These are phyloP conservation scores for Apistogramma diplotaenia DNA, from an alignment of 2,113 vertebrate genomes.

Conservation along the genomic window DNA sequence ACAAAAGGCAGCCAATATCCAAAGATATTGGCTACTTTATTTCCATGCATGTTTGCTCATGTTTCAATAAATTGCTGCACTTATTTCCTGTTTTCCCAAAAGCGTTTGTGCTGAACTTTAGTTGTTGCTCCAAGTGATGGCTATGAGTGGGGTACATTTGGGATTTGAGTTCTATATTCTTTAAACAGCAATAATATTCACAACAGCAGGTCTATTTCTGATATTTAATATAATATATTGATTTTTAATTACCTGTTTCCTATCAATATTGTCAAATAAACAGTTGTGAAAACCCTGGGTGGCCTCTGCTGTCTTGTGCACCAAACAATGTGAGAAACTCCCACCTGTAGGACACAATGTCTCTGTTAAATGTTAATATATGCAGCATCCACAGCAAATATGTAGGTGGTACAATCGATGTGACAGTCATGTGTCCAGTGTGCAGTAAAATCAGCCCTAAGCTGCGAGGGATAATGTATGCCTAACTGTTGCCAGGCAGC, in stretches of 20 bases:
- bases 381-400: neutral
- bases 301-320: neutral
- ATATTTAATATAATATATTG: neutral
- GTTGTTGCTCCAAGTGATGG: too few species aligned
- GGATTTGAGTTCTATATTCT: too few species aligned
- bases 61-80: too few species aligned
- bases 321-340: neutral
- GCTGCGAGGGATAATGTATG: neutral
- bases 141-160: too few species aligned
- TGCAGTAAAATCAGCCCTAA: too few species aligned
- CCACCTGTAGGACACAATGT: neutral
- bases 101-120: too few species aligned
- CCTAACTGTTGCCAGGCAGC: neutral
- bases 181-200: too few species aligned
- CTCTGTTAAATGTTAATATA: neutral
- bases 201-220: neutral
- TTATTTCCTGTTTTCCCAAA: too few species aligned
- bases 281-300: accelerated
- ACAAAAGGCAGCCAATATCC: neutral
- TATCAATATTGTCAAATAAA: neutral
- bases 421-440: too few species aligned
- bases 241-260: neutral
- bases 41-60: too few species aligned
- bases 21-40: too few species aligned
- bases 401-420: neutral